Evolutionary conservation across 2,113 vertebrate species (phyloP).

Genomic region (Alces alces): DNA sequence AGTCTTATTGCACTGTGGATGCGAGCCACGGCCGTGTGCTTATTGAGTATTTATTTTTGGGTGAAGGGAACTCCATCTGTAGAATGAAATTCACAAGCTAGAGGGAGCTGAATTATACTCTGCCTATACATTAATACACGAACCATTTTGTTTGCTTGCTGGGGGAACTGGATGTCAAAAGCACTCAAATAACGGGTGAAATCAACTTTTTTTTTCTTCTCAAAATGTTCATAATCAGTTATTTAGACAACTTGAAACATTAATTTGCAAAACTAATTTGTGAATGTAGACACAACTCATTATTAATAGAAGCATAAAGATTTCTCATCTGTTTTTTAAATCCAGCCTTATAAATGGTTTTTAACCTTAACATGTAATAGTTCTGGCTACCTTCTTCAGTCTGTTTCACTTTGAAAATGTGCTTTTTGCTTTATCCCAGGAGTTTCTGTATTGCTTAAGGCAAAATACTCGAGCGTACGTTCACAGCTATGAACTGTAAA

Average conservation of each 20-base stretch:
- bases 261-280: background rate
- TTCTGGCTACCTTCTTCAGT: background rate
- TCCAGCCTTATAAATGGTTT: background rate
- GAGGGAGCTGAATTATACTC: background rate
- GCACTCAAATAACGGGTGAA: background rate
- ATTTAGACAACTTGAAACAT: background rate
- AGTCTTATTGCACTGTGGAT: background rate
- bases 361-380: background rate
- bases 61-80: background rate
- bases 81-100: background rate
- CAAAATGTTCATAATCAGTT: background rate
- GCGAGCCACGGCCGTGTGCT: background rate
- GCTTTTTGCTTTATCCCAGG: constrained; percentile 42
- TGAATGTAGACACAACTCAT: background rate
- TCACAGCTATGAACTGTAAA: constrained; percentile 45
- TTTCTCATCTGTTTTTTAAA: background rate
- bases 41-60: background rate
- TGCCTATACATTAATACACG: background rate
- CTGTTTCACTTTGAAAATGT: constrained; percentile 44
- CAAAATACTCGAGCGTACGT: background rate
- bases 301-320: background rate
- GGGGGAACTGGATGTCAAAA: background rate
- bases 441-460: constrained; percentile 39
- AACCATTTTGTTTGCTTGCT: background rate
- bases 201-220: background rate